These are phyloP conservation scores for Brachionus rotundiformis DNA, from an alignment of 1,140 invertebrate species.

Conservation along the genomic window DNA sequence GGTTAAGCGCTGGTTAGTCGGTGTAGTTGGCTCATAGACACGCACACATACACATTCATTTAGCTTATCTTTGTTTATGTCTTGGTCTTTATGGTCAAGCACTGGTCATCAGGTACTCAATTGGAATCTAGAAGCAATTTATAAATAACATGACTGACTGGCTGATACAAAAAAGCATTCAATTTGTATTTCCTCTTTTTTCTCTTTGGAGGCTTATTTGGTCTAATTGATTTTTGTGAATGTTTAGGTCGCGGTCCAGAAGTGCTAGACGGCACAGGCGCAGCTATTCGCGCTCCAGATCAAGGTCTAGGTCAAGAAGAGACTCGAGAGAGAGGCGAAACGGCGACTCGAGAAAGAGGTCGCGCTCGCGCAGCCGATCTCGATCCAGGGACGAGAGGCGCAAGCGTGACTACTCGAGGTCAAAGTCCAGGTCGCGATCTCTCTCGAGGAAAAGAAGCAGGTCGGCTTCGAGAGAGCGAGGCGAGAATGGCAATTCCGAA, in stretches of 20 bases:
- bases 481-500: background rate
- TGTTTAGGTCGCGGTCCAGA: conserved; percentile 17
- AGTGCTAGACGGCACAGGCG: conserved; percentile 14
- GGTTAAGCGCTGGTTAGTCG: background rate
- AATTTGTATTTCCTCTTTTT: background rate
- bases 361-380: background rate
- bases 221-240: background rate
- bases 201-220: background rate
- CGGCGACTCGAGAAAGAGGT: background rate
- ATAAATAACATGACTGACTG: conserved; percentile 25
- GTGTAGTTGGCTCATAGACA: background rate
- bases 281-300: background rate
- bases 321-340: conserved; percentile 9
- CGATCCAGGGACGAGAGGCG: background rate
- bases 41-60: background rate
- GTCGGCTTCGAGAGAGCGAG: background rate
- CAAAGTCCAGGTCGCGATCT: conserved; percentile 14
- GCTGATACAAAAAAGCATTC: background rate
- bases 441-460: conserved; percentile 3
- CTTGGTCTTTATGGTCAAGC: background rate
- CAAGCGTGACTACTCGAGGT: background rate
- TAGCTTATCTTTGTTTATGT: background rate
- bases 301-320: background rate
- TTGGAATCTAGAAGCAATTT: background rate
- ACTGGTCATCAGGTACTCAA: background rate